Base-by-base conservation (phyloP, 2,888 invertebrate genomes). In the Omphaloscelis lunosa region DNA sequence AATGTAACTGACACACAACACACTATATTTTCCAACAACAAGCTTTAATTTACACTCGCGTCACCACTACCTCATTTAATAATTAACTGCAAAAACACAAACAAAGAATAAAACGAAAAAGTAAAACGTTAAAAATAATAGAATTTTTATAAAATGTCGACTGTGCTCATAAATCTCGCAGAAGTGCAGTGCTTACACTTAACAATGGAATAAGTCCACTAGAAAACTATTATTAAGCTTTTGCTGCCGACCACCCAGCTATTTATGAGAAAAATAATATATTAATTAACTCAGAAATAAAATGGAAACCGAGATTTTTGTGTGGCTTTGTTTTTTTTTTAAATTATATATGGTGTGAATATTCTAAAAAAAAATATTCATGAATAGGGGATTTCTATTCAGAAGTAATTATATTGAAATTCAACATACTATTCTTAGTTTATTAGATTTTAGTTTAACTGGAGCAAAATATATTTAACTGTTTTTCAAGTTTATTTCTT, bases 161-260 rank as follows among this genome's bases (percentile, higher is more conserved):
- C 53, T 48, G 58, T 34, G 8, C 56, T 77, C 63, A 71, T 85
- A 81, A 65, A 85, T 82, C 61, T 68, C 17, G 39, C 23, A 59
- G 8, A 34, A 72, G 59, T 56, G 48, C 72, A 80, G 53, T 59
- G 48, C 76, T 76, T 69, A 59, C 62, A 56, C 20, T 75, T 71
- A 48, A 70, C 72, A 85, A 66, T 73, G 72, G 53, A 80, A 71
- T 83, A 75, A 75, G 75, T 84, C 71, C n/a, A 27, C 59, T 67
- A 61, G 34, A 62, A 83, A 78, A 85, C 45, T 51, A 69, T 70
- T 77, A 58, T 23, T 63, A 61, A 69, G 62, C 61, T 84, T 70
- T 81, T 61, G 51, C 48, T 75, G 58, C 27, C 20, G 3, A 34
- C 59, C 29, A 29, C 9, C 20, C 15, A 23, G 34, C 56, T 72